Evolutionary conservation across 2,888 invertebrate genomes (phyloP).

Genomic region (Hirtodrosophila histrioides): DNA sequence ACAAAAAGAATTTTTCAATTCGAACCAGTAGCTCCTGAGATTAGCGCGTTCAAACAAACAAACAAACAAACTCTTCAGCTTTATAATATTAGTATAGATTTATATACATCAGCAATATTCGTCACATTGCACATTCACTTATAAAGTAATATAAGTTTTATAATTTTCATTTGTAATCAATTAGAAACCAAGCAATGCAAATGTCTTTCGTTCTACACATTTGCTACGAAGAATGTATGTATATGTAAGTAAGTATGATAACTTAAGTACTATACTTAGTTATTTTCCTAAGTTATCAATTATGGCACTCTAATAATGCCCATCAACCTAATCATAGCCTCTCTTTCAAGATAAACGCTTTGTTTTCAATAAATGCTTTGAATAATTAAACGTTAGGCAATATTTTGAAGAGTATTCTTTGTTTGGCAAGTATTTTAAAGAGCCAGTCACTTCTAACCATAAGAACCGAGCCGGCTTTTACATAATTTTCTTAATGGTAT

Average conservation of each 20-base stretch:
- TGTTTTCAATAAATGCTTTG: not conserved
- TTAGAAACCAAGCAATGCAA: not conserved
- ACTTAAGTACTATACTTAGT: no score
- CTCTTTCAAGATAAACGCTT: not conserved
- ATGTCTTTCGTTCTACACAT: not conserved
- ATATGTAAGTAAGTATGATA: no score
- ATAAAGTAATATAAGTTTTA: no score
- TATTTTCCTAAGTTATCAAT: not conserved
- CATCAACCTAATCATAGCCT: conserved; percentile 12
- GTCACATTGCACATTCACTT: no score
- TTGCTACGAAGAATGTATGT: not conserved
- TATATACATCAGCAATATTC: no score
- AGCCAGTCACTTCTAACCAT: conserved; percentile 7
- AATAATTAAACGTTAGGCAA: conserved; percentile 2
- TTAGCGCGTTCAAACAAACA: no score
- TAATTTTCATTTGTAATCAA: not conserved
- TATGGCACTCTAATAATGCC: conserved; percentile 13
- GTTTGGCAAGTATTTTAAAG: not conserved
- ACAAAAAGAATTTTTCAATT: no score
- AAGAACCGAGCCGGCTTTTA: conserved; percentile 17
- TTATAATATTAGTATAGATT: no score
- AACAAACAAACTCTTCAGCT: no score
- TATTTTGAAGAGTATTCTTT: conserved; percentile 12
- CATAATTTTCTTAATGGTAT: conserved; percentile 51
- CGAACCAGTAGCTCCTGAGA: no score